Conservation (phyloP, 2,888 invertebrate genomes). For the Coronaproctus castanopsis region DNA sequence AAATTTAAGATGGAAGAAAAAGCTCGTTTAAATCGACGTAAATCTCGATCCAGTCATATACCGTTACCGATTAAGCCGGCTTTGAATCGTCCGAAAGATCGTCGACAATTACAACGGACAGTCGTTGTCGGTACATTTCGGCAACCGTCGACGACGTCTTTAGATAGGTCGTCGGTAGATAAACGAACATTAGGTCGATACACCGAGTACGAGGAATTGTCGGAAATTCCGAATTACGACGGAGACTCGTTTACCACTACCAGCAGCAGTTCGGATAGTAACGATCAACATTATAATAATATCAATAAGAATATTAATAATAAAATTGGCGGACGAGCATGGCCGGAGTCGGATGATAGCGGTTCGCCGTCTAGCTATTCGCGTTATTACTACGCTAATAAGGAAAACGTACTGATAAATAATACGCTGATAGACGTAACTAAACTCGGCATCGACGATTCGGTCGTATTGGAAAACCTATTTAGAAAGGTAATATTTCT, state of each 20-base stretch:
- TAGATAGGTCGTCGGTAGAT: neutral
- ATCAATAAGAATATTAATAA: no score
- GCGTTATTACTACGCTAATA: neutral
- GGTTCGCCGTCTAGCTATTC: conserved; percentile 36
- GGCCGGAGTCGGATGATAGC: conserved; percentile 32
- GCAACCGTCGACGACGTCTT: neutral
- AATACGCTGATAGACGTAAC: conserved; percentile 23
- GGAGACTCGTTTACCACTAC: conserved; percentile 22
- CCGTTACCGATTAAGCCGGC: conserved; percentile 22
- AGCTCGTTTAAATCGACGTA: neutral
- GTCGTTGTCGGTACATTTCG: neutral
- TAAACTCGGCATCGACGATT: conserved; percentile 14
- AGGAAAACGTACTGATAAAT: conserved; percentile 23
- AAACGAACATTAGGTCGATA: neutral
- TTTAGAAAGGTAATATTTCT: conserved; percentile 16
- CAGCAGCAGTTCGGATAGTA: conserved; percentile 20
- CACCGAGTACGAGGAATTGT: conserved; percentile 1
- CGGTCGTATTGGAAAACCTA: conserved; percentile 12
- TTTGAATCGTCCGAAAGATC: conserved; percentile 24
- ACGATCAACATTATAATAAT: no score
- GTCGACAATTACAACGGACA: no score
- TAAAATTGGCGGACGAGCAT: no score
- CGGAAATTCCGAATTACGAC: conserved; percentile 13
- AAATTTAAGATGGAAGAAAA: neutral
- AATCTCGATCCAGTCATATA: conserved; percentile 19